Evolutionary conservation across 2,888 invertebrate genomes (phyloP), one percentile per base, ranked within the genome.

Genomic region (Dynastes grantii): DNA sequence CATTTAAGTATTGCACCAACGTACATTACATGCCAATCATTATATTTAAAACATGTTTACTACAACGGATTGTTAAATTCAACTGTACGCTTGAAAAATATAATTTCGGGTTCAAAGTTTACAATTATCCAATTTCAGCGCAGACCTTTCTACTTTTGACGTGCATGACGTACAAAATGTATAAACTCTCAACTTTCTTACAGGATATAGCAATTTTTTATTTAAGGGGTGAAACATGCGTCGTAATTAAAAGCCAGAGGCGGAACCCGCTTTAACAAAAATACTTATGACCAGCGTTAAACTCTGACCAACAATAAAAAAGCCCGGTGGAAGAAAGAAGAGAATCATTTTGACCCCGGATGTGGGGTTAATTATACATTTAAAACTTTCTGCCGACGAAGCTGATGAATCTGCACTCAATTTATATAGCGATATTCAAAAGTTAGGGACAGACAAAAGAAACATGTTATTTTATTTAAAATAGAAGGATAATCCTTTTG

Each of bases 351-450:
- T 67, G 49, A 40, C 45, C 67, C 45, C 67, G 67, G 67, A 67
- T 67, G 67, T 67, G 45, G 29, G 67, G 67, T 67, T 67, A 67
- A 67, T 67, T 67, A 45, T 67, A 67, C 67, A 67, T 67, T 67
- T 67, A 67, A 67, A 67, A 67, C 67, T 45, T 67, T 67, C 67
- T 45, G 45, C 67, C 16, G 45, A 45, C 45, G 9, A 45, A 45
- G n/a, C 61, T 55, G 55, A 55, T 22, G 22, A 55, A 55, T 55
- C 55, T 22, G 16, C 16, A 55, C 16, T 11, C 61, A 22, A 11
- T 61, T 27, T 61, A 22, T 27, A 61, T 11, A 61, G 27, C 29
- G 61, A 8, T 29, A 22, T 27, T 27, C 11, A 61, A 55, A 22
- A 55, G 22, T 16, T 55, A 16, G 8, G 11, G 45, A 45, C 45